Evolutionary conservation across 2,113 vertebrate genomes (phyloP).

Genomic region (Mesembrinibis cayennensis): DNA sequence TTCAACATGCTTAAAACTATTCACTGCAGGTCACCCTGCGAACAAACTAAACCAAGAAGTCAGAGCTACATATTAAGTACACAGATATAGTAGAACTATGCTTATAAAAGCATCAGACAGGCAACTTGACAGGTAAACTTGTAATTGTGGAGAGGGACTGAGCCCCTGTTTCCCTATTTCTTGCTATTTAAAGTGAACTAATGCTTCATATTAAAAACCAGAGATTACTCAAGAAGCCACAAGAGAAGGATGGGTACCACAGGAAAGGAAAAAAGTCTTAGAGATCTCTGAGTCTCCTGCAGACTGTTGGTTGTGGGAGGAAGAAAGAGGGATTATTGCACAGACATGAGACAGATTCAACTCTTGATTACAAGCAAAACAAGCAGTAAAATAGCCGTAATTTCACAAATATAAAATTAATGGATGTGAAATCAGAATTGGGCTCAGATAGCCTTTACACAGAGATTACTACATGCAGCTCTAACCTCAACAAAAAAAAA

Average conservation of each 20-base stretch:
- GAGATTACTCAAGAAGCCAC: background rate
- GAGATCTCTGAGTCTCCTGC: background rate
- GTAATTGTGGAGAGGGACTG: background rate
- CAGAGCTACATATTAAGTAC: background rate
- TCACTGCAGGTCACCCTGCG: background rate
- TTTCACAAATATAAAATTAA: background rate
- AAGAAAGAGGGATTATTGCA: background rate
- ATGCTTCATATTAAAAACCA: background rate
- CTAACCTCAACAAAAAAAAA: background rate
- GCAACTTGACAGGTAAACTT: background rate
- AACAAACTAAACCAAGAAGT: background rate
- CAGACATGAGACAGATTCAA: background rate
- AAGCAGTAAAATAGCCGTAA: background rate
- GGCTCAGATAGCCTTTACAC: background rate
- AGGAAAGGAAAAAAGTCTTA: background rate
- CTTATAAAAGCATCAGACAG: background rate
- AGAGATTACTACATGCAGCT: background rate
- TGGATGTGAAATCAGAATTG: background rate
- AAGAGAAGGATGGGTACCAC: background rate
- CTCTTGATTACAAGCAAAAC: background rate
- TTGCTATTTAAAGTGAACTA: constrained; percentile 7
- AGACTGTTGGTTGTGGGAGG: background rate
- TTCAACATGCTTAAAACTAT: background rate
- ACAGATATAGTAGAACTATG: accelerated
- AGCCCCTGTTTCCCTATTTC: background rate